Evolutionary conservation across 2,888 invertebrate genomes (phyloP), one percentile per base, ranked within the genome.

Genomic region (Ectemnius lituratus): DNA sequence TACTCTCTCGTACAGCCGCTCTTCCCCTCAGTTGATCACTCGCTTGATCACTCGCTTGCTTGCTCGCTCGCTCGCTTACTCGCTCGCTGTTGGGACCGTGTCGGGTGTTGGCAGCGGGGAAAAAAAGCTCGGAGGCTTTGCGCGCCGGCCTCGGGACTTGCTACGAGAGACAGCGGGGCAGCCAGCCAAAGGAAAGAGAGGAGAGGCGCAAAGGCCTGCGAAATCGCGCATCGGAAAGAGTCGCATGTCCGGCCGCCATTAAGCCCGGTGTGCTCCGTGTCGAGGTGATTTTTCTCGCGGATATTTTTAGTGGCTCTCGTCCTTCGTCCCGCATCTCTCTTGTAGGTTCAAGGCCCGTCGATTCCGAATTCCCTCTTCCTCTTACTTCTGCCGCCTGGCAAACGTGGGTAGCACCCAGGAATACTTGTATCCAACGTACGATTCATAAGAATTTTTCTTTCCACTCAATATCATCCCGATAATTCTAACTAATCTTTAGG

Each of bases 281-380:
- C 83, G 83, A 81, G 83, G 78, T 79, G 83, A 86, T 84, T 86
- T 85, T 85, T 84, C 37, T 77, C 85, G 75, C 78, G 81, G 83
- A 83, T 87, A 89, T 87, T 89, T 88, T 88, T 87, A 88, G 88
- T 87, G 76, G 80, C 82, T 81, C 84, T 81, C 84, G 87, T 88
- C 87, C 88, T 87, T 87, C 87, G 87, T 88, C 81, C 79, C 78
- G 75, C 86, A 75, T 81, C n/a, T 16, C 14, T 52, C 85, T 83
- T 83, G 83, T 5, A 37, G 87, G 88, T 88, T 89, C 88, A 88
- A 89, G 88, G 88, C 82, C 82, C 81, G 62, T 70, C 52, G 52
- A 52, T 52, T 52, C 16, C 52, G 52, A 63, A 49, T 64, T 69
- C 64, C 63, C 67, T 52, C 37, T 64, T 61, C 66, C 60, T 49